Conservation (phyloP, 2,113 vertebrate species). For the Mustelus asterias region DNA sequence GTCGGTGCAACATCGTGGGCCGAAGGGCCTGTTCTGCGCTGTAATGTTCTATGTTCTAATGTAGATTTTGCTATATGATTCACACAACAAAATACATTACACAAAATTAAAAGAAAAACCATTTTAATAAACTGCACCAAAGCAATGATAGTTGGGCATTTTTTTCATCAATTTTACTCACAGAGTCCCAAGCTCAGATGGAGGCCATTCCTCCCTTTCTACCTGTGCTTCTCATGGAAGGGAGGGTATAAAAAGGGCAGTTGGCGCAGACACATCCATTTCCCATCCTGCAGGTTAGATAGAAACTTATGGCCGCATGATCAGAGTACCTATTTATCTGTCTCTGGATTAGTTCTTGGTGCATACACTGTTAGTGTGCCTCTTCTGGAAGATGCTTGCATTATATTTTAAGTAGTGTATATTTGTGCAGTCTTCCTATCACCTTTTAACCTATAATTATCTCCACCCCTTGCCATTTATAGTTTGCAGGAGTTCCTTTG, state of each 20-base stretch:
- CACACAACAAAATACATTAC: neutral
- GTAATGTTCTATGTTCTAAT: too few relatives aligned
- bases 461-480: neutral
- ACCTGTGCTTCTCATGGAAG: neutral
- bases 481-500: too few relatives aligned
- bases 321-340: neutral
- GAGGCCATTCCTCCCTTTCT: neutral
- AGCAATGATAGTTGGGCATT: neutral
- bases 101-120: neutral
- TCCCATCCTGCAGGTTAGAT: neutral
- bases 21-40: too few relatives aligned
- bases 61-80: conserved; percentile 9
- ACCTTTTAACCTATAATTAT: neutral
- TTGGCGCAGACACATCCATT: neutral
- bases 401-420: neutral
- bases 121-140: neutral
- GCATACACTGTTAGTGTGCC: neutral
- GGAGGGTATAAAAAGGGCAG: neutral
- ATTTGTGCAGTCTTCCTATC: neutral
- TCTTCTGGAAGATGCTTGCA: neutral
- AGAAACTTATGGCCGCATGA: neutral
- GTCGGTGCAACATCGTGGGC: too few relatives aligned
- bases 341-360: neutral
- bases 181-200: neutral
- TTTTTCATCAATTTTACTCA: neutral